Conservation (phyloP, 2,888 invertebrate species). For the Syrphus vitripennis region DNA sequence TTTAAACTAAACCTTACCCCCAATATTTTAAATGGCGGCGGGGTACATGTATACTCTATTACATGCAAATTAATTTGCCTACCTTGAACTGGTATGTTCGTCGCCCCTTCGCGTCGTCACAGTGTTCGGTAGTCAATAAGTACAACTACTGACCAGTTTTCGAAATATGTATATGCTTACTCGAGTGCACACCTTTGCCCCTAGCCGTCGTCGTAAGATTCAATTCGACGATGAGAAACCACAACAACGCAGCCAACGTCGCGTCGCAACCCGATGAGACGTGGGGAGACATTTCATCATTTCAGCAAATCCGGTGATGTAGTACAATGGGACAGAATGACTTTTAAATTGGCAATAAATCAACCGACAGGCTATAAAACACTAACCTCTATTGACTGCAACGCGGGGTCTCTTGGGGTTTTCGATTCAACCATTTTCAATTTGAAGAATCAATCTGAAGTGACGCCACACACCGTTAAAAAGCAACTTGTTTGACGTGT, state of each 20-base stretch:
- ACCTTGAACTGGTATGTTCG: conserved; percentile 52
- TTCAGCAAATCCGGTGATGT: not conserved
- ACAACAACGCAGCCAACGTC: not conserved
- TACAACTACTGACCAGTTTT: conserved; percentile 13
- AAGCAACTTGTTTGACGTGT: no score
- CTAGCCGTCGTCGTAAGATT: not conserved
- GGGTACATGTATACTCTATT: not conserved
- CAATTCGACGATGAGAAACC: not conserved
- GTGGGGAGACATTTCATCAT: conserved; percentile 39
- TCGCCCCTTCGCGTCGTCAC: no score
- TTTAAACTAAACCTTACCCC: not conserved
- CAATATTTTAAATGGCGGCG: not conserved
- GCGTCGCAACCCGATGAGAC: not conserved
- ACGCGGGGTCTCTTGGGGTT: no score
- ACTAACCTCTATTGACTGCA: no score
- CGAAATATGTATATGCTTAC: not conserved
- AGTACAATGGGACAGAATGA: not conserved
- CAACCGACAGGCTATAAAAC: not conserved
- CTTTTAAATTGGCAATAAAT: not conserved
- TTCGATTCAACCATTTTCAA: no score
- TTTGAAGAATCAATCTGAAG: no score
- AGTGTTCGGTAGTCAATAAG: conserved; percentile 6
- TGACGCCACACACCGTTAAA: no score
- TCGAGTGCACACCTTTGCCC: conserved; percentile 4
- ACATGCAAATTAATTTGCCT: conserved; percentile 43